Conservation (phyloP, 2,797 vertebrate genomes). For the Melopsittacus undulatus region DNA sequence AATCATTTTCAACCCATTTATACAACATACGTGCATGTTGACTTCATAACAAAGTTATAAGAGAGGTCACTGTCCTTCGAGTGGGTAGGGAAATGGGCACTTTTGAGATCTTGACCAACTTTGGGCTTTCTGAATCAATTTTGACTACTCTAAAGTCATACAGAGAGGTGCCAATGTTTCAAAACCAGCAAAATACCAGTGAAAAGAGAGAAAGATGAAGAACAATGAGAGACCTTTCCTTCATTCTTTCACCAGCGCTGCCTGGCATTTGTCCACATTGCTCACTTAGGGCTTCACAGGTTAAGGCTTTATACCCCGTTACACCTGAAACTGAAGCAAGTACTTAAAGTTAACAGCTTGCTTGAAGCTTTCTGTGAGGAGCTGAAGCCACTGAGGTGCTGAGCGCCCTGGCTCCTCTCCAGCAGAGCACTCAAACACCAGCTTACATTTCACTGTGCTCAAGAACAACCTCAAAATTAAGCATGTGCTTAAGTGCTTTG, state of each 20-base stretch:
- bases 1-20: not conserved
- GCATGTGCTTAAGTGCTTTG: slow-evolving; percentile 36
- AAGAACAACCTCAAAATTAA: slow-evolving; percentile 18
- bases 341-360: not conserved
- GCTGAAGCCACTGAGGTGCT: slow-evolving; percentile 3
- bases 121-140: not conserved
- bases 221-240: not conserved
- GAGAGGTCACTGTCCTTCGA: not conserved
- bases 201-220: not conserved
- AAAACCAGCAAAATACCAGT: not conserved
- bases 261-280: not conserved
- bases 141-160: not conserved
- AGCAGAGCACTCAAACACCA: slow-evolving; percentile 61
- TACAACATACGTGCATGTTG: rapidly evolving
- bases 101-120: not conserved
- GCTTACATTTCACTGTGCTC: slow-evolving; percentile 39
- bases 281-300: not conserved
- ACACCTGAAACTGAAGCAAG: slow-evolving; percentile 26
- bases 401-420: slow-evolving; percentile 14
- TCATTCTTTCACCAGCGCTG: not conserved
- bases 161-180: not conserved
- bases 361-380: slow-evolving; percentile 11
- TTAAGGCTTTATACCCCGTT: not conserved
- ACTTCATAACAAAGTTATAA: not conserved
- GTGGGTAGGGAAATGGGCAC: not conserved